Evolutionary conservation across 2,888 invertebrate species (phyloP).

Genomic region (Dasypolia templi): DNA sequence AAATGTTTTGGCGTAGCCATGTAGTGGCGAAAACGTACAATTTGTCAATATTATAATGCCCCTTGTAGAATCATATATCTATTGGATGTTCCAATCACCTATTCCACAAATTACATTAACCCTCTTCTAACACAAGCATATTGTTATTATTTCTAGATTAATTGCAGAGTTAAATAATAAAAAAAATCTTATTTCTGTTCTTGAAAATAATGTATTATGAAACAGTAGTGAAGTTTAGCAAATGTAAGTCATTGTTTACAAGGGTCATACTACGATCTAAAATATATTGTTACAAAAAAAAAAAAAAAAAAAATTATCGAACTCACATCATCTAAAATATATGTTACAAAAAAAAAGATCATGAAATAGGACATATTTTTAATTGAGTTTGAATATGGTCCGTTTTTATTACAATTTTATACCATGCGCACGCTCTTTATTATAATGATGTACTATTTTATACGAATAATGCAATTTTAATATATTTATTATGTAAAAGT

Average conservation of each 20-base stretch:
- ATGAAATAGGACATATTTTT: not conserved
- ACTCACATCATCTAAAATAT: conserved; percentile 31
- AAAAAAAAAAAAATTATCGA: too few relatives aligned
- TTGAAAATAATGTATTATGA: not conserved
- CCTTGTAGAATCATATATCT: not conserved
- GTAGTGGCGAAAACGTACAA: not conserved
- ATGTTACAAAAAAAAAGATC: conserved; percentile 32
- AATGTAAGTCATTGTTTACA: not conserved
- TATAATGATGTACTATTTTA: conserved; percentile 31
- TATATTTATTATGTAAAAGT: too few relatives aligned
- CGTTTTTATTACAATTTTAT: conserved; percentile 10
- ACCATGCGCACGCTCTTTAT: conserved; percentile 23
- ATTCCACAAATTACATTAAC: not conserved
- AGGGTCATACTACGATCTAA: conserved; percentile 18
- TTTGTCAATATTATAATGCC: conserved; percentile 5
- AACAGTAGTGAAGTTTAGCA: not conserved
- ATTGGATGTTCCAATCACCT: conserved; percentile 20
- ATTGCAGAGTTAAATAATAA: too few relatives aligned
- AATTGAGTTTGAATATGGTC: not conserved
- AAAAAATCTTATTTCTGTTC: not conserved
- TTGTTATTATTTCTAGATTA: not conserved
- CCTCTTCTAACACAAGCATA: not conserved
- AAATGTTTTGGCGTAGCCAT: not conserved
- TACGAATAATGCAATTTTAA: conserved; percentile 56
- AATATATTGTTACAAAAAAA: conserved; percentile 37